Evolutionary conservation across 2,113 vertebrate species (phyloP).

Genomic region (Ancistrus triradiatus): DNA sequence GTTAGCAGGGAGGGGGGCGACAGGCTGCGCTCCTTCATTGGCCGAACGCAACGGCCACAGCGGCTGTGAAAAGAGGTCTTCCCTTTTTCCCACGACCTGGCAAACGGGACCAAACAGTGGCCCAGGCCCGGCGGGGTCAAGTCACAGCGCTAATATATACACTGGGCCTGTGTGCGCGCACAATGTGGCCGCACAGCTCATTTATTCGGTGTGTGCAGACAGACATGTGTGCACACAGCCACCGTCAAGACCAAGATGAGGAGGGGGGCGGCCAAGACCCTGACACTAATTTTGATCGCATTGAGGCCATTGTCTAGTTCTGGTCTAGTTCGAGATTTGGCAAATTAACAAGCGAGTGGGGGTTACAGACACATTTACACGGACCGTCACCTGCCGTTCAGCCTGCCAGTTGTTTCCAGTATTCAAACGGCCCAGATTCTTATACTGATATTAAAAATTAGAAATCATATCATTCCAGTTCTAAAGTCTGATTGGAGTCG

Average conservation of each 20-base stretch:
- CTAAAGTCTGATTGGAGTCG: no score
- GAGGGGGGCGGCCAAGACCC: constrained; percentile 42
- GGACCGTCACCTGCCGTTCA: constrained; percentile 27
- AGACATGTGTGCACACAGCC: constrained; percentile 43
- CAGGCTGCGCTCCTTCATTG: constrained; percentile 67
- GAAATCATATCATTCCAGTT: neutral
- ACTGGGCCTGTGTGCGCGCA: constrained; percentile 70
- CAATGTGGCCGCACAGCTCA: constrained; percentile 53
- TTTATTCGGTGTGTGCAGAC: constrained; percentile 45
- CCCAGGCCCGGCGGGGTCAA: constrained; percentile 79
- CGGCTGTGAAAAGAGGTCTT: constrained; percentile 89
- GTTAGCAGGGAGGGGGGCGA: constrained; percentile 43
- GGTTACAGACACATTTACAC: neutral
- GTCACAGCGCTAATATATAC: constrained; percentile 80
- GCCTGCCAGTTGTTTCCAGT: neutral
- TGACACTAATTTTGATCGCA: constrained; percentile 68
- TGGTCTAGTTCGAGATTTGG: constrained; percentile 45
- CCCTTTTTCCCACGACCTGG: constrained; percentile 91
- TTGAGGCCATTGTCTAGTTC: constrained; percentile 60
- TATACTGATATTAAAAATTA: neutral
- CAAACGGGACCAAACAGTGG: constrained; percentile 67
- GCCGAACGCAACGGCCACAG: constrained; percentile 80
- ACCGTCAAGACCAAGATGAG: constrained; percentile 53
- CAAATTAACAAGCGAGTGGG: constrained; percentile 56
- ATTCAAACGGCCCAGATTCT: no score